Evolutionary conservation across 2,888 invertebrate species (phyloP).

Genomic region (Metallyticus violacea): DNA sequence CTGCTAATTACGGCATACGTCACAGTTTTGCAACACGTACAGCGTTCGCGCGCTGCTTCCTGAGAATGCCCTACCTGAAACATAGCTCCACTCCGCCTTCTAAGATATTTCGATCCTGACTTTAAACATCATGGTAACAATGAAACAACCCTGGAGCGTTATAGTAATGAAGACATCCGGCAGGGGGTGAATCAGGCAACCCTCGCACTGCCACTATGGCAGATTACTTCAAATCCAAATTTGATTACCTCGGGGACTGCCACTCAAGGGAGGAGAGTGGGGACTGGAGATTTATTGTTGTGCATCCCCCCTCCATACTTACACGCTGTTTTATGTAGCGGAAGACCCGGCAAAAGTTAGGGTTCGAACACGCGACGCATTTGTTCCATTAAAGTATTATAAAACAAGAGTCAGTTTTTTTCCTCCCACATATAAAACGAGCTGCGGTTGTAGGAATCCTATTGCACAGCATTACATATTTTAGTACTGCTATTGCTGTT

Average conservation of each 20-base stretch:
- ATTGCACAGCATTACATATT: too few relatives aligned
- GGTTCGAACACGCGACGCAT: too few relatives aligned
- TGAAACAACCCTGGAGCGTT: too few relatives aligned
- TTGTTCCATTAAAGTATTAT: too few relatives aligned
- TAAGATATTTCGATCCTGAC: not conserved
- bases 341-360: not conserved
- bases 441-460: too few relatives aligned
- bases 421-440: too few relatives aligned
- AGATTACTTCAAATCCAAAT: conserved; percentile 41
- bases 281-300: conserved; percentile 32
- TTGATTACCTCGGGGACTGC: conserved; percentile 43
- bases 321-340: not conserved
- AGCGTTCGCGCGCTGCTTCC: too few relatives aligned
- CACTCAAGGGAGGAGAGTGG: not conserved
- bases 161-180: not conserved
- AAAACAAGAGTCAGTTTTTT: too few relatives aligned
- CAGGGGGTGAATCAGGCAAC: not conserved
- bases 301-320: not conserved
- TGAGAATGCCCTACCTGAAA: too few relatives aligned
- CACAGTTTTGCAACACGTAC: too few relatives aligned
- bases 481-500: too few relatives aligned
- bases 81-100: too few relatives aligned
- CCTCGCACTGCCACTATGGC: conserved; percentile 24
- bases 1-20: not conserved
- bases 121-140: not conserved